These are phyloP conservation scores for Cerastis leucographa DNA, from an alignment of 2,888 invertebrate species.

Conservation along the genomic window DNA sequence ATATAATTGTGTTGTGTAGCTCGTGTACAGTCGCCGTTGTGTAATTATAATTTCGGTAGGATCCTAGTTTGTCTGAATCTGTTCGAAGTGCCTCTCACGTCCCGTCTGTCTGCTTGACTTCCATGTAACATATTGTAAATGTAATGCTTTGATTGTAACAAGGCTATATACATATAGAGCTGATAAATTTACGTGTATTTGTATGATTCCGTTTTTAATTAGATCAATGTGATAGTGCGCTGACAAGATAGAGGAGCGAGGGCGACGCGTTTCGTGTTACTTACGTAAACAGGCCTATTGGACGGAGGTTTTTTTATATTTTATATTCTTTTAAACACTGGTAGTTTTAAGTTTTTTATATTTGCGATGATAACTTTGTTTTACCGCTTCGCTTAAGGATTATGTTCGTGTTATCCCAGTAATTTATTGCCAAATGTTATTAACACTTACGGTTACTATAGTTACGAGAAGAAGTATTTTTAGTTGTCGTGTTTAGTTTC, in stretches of 20 bases:
- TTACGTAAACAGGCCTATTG: slow-evolving; percentile 75
- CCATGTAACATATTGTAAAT: slow-evolving; percentile 88
- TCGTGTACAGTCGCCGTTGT: slow-evolving; percentile 79
- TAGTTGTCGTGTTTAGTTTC: slow-evolving; percentile 76
- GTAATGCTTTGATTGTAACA: slow-evolving; percentile 82
- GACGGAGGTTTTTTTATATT: slow-evolving; percentile 79
- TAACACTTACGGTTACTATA: slow-evolving; percentile 83
- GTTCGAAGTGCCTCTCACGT: slow-evolving; percentile 88
- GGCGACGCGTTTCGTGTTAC: slow-evolving; percentile 56
- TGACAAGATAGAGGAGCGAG: slow-evolving; percentile 59
- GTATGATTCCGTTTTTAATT: slow-evolving; percentile 77
- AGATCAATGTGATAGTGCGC: slow-evolving; percentile 79
- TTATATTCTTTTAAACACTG: slow-evolving; percentile 83
- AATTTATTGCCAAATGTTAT: slow-evolving; percentile 91
- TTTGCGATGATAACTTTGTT: slow-evolving; percentile 79
- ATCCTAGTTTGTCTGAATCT: slow-evolving; percentile 77
- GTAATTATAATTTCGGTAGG: slow-evolving; percentile 79
- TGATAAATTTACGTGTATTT: slow-evolving; percentile 77
- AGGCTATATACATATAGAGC: slow-evolving; percentile 85
- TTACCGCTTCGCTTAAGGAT: slow-evolving; percentile 84
- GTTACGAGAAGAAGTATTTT: slow-evolving; percentile 75
- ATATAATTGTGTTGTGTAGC: slow-evolving; percentile 73
- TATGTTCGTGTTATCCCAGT: slow-evolving; percentile 88
- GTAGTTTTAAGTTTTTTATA: slow-evolving; percentile 77
- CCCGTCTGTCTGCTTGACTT: slow-evolving; percentile 84